phyloP scores from a whole-genome alignment of 2,888 invertebrate species.

The Osedax frankpressi region DNA sequence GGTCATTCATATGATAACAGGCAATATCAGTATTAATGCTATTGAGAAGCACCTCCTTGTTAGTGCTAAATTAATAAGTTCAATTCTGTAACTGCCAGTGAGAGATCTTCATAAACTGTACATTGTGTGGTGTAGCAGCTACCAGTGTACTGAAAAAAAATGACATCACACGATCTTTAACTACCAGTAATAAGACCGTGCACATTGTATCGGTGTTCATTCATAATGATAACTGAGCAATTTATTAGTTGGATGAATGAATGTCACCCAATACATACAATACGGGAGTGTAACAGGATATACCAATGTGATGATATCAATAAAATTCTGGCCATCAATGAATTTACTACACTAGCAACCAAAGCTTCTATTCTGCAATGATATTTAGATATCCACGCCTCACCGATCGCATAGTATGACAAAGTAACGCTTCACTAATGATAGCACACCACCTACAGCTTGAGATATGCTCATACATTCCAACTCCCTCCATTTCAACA shows the following conservation, averaged over 20 bases:
- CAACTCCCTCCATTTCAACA: not conserved
- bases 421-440: not conserved
- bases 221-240: slow-evolving; percentile 1
- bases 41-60: not conserved
- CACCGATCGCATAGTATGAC: not conserved
- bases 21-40: not conserved
- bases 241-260: slow-evolving; percentile 8
- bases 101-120: not conserved
- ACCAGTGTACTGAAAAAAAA: not conserved
- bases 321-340: not conserved
- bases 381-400: not conserved
- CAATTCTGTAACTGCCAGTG: not conserved
- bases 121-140: not conserved
- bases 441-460: not conserved
- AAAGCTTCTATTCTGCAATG: slow-evolving; percentile 2
- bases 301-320: not conserved
- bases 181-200: slow-evolving; percentile 3
- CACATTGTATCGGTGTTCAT: slow-evolving; percentile 1
- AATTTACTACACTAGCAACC: slow-evolving; percentile 8
- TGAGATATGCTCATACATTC: not conserved
- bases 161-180: slow-evolving; percentile 3
- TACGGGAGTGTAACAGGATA: slow-evolving; percentile 5
- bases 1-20: not conserved
- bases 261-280: not conserved
- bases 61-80: not conserved